phyloP scores from a whole-genome alignment of 2,888 invertebrate species.

The Drosophila colorata region DNA sequence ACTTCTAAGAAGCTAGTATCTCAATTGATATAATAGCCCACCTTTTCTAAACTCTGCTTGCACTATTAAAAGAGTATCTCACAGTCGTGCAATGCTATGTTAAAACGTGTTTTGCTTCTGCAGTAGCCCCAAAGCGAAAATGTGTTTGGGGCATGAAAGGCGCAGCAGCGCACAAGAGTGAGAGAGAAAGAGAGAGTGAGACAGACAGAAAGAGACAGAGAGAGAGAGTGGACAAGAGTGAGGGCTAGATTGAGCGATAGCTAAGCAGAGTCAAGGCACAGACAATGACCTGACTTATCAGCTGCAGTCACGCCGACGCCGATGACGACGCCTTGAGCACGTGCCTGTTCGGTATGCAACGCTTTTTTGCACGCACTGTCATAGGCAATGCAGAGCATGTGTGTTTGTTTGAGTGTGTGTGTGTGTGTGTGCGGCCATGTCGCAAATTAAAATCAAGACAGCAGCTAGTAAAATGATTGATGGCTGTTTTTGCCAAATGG shows the following conservation, averaged over 20 bases:
- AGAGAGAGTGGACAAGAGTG: not conserved
- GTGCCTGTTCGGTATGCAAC: constrained; percentile 57
- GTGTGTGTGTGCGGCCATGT: constrained; percentile 42
- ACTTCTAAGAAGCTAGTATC: too few relatives aligned
- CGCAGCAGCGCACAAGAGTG: constrained; percentile 9
- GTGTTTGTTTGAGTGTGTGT: constrained; percentile 12
- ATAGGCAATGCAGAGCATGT: constrained; percentile 11
- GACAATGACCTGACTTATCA: constrained; percentile 55
- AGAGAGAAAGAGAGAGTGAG: not conserved
- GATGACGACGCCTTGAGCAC: constrained; percentile 54
- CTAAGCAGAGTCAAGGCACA: not conserved
- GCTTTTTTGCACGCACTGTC: constrained; percentile 41
- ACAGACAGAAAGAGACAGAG: not conserved
- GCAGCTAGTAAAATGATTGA: constrained; percentile 68
- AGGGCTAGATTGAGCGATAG: constrained; percentile 1
- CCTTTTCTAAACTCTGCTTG: too few relatives aligned
- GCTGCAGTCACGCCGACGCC: constrained; percentile 30
- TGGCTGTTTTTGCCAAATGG: constrained; percentile 51
- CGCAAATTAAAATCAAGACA: constrained; percentile 76
- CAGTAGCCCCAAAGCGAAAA: not conserved
- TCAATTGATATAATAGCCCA: too few relatives aligned
- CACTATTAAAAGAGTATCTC: not conserved
- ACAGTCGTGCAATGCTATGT: not conserved
- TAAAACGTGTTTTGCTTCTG: not conserved
- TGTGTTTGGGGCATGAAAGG: constrained; percentile 16